Percentiles rank a stretch among this genome's conserved stretches.
These are phyloP conservation scores for Petrosia ficiformis DNA, from an alignment of 37 sponge, comb jelly and placozoan species.

Conservation along the genomic window DNA sequence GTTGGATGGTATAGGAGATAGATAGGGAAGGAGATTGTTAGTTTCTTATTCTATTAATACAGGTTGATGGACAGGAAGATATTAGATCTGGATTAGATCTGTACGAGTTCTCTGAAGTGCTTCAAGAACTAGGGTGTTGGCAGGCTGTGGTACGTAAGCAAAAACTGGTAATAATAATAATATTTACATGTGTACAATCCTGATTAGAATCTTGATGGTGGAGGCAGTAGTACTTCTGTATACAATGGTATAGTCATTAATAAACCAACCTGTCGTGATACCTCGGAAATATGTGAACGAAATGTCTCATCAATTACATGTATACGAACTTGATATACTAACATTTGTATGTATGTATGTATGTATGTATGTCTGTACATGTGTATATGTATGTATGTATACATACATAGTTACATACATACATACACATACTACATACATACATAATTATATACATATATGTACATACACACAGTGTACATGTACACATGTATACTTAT, in stretches of 20 bases:
- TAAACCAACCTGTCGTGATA: constrained; percentile 65
- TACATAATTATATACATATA: too few species aligned
- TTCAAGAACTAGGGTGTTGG: constrained; percentile 24
- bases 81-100: constrained; percentile 51
- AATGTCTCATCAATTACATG: constrained; percentile 65
- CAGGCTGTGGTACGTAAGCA: constrained; percentile 51
- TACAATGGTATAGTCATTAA: constrained; percentile 46
- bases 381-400: too few species aligned
- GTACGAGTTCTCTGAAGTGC: constrained; percentile 60
- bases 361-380: too few species aligned
- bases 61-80: constrained; percentile 77
- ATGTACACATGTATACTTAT: too few species aligned
- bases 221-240: constrained; percentile 78
- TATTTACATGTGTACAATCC: not conserved
- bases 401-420: too few species aligned
- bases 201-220: constrained; percentile 77
- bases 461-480: too few species aligned
- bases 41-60: not conserved
- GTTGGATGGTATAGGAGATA: too few species aligned
- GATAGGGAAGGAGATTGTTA: not conserved
- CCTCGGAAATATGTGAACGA: constrained; percentile 49
- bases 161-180: not conserved
- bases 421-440: too few species aligned
- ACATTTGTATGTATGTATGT: too few species aligned
- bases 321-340: too few species aligned